Conservation (phyloP, 1,140 invertebrate species). For the Bombyx mandarina region DNA sequence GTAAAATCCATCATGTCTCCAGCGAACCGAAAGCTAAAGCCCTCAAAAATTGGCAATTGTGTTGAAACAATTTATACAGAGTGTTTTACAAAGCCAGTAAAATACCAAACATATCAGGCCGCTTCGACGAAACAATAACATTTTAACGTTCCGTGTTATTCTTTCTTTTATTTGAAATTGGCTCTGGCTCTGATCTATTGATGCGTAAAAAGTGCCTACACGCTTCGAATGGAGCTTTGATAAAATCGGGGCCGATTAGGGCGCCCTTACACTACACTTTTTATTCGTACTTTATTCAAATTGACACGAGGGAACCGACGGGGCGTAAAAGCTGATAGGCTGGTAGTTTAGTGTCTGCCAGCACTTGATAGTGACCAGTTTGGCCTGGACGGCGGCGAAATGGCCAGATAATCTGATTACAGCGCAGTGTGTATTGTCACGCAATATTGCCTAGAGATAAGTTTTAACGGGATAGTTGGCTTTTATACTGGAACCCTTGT, state of each 20-base stretch:
- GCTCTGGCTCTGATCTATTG: slow-evolving; percentile 12
- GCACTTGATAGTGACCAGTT: slow-evolving; percentile 24
- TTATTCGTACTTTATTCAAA: slow-evolving; percentile 36
- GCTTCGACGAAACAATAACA: no score
- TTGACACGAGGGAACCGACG: slow-evolving; percentile 25
- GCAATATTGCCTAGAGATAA: slow-evolving; percentile 31
- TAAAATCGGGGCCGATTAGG: slow-evolving; percentile 31
- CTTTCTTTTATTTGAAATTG: slow-evolving; percentile 10
- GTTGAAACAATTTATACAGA: no score
- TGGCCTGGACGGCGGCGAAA: slow-evolving; percentile 17
- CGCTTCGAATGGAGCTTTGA: slow-evolving; percentile 18
- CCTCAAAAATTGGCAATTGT: no score
- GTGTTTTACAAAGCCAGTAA: neutral
- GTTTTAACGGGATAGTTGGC: slow-evolving; percentile 17
- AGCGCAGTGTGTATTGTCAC: slow-evolving; percentile 39
- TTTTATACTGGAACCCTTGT: slow-evolving; percentile 7
- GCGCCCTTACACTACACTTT: slow-evolving; percentile 25
- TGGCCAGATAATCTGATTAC: slow-evolving; percentile 35
- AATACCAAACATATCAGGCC: neutral
- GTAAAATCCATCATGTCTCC: no score
- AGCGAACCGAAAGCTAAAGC: no score
- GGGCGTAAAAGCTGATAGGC: slow-evolving; percentile 33
- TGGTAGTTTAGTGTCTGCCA: slow-evolving; percentile 24
- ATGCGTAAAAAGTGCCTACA: slow-evolving; percentile 26
- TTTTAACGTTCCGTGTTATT: no score